Evolutionary conservation across 2,888 invertebrate species (phyloP).

Genomic region (Erannis defoliaria): DNA sequence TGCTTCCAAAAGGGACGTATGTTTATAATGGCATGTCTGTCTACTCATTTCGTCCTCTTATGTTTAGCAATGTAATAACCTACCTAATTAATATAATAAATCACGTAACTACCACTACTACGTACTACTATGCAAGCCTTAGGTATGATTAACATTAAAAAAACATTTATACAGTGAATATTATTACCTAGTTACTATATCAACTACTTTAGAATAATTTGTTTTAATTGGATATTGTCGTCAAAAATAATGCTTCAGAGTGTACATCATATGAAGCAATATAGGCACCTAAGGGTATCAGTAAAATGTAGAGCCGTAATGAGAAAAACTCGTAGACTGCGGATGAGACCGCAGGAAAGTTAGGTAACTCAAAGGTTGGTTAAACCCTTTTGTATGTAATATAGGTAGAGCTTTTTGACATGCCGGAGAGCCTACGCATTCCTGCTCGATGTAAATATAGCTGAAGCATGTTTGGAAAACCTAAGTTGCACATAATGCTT

Average conservation of each 20-base stretch:
- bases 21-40: conserved; percentile 39
- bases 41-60: neutral
- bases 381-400: conserved; percentile 18
- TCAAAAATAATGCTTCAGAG: too few species aligned
- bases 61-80: neutral
- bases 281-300: neutral
- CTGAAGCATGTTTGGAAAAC: conserved; percentile 4
- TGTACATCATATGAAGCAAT: too few species aligned
- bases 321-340: conserved; percentile 11
- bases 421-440: conserved; percentile 15
- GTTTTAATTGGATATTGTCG: too few species aligned
- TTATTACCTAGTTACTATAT: too few species aligned
- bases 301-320: conserved; percentile 8
- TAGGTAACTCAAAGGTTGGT: conserved; percentile 23
- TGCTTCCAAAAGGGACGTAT: conserved; percentile 27
- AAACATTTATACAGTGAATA: too few species aligned
- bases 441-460: conserved; percentile 9
- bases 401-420: conserved; percentile 13
- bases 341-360: conserved; percentile 21
- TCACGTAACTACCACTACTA: too few species aligned
- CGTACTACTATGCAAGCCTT: too few species aligned
- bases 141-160: too few species aligned
- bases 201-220: too few species aligned
- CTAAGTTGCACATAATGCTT: neutral
- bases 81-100: too few species aligned